These are phyloP conservation scores for Sphecodes monilicornis DNA, from an alignment of 2,888 invertebrate species.

Conservation along the genomic window DNA sequence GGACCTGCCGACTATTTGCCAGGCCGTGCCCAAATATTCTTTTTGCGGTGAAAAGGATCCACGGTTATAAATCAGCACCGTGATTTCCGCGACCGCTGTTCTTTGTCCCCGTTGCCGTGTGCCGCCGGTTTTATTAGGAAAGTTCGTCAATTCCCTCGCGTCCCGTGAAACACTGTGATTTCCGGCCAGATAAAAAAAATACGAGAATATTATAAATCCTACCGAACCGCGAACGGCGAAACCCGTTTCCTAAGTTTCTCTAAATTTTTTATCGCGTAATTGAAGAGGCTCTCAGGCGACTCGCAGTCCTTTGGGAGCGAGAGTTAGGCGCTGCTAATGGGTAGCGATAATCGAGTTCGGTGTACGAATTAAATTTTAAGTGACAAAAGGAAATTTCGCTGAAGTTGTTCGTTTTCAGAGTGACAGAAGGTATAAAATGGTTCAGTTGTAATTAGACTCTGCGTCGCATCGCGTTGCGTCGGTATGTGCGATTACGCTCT, in stretches of 20 bases:
- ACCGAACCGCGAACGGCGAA: background rate
- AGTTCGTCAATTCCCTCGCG: conserved; percentile 10
- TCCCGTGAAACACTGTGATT: background rate
- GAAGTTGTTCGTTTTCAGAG: conserved; percentile 16
- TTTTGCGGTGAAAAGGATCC: conserved; percentile 16
- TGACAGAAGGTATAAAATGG: background rate
- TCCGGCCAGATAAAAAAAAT: background rate
- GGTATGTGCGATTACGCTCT: background rate
- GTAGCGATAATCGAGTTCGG: conserved; percentile 34
- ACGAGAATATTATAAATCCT: background rate
- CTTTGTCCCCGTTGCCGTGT: conserved; percentile 32
- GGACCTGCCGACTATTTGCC: conserved; percentile 38
- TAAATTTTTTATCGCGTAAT: conserved; percentile 12
- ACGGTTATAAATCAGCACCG: conserved; percentile 32
- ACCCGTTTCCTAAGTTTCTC: background rate
- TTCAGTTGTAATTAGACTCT: background rate
- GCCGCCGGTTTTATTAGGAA: conserved; percentile 20
- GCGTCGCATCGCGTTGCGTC: background rate
- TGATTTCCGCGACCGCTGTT: conserved; percentile 22
- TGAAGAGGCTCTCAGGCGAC: background rate
- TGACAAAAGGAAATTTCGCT: conserved; percentile 28
- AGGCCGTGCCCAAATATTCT: conserved; percentile 35
- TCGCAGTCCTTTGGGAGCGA: background rate
- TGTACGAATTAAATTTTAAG: conserved; percentile 34
- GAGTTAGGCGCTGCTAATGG: conserved; percentile 18